Base-by-base conservation (phyloP, 2,113 vertebrate genomes). In the Macroglossus sobrinus region DNA sequence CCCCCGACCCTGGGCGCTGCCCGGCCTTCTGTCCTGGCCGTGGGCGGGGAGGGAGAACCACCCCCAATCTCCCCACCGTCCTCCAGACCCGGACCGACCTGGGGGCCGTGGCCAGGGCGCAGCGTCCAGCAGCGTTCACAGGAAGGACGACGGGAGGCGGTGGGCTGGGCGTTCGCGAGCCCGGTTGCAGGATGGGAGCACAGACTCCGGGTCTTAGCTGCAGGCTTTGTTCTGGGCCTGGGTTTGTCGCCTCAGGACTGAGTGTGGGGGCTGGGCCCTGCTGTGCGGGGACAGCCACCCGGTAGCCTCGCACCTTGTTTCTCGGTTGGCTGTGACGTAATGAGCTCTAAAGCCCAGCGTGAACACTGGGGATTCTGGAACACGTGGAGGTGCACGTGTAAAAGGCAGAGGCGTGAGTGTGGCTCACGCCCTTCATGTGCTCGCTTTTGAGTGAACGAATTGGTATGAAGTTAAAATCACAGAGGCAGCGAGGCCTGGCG, bases 151-250 rank as follows among this genome's bases (percentile, higher is more conserved):
- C 10, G 0, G 15, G 50, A 24, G 10, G 8, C 16, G 0, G 13
- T 3, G 4, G 6, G n/a, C 2, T 3, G 10, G 68, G 53, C 13
- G 1, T 3, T 3, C 1, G 30, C 5, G 14, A 19, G n/a, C 0
- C 9, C 2, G 4, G 63, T 24, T 26, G 24, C 14, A 6, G 81
- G 22, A 33, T 16, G 0, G 1, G 55, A 18, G 15, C 80, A 33
- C 0, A 0, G 22, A 1, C 30, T 47, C 43, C 0, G 12, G 30
- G 9, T 5, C 0, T 0, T 18, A 43, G 76, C 45, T 1, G 4
- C 3, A 50, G 2, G 21, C 11, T 19, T 47, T 18, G 24, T 35
- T 22, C 22, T 19, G 2, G 11, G 24, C 61, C 64, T 24, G 6
- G 33, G 38, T n/a, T 43, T 28, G 22, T 21, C 1, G 47, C 47